phyloP scores from a whole-genome alignment of 2,888 invertebrate genomes.

The Diplolepis rosae region DNA sequence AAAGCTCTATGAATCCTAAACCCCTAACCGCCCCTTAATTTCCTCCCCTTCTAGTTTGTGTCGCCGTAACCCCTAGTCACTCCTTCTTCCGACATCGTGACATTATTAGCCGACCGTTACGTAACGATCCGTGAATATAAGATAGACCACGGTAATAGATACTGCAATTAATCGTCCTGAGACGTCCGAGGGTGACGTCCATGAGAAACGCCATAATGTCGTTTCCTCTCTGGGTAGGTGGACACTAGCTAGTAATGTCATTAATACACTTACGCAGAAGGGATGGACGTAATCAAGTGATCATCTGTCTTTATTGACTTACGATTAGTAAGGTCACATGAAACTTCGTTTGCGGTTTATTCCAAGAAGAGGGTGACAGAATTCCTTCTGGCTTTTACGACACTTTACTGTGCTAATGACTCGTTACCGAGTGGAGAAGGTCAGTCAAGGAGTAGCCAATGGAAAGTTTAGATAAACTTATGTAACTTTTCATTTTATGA shows the following conservation, averaged over 20 bases:
- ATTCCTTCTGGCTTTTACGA: neutral
- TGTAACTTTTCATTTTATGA: neutral
- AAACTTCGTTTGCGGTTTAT: slow-evolving; percentile 10
- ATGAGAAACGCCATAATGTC: slow-evolving; percentile 27
- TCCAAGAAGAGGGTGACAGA: neutral
- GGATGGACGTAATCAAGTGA: slow-evolving; percentile 13
- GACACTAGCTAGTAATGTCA: neutral
- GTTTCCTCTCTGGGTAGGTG: neutral
- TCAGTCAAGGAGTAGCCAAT: neutral
- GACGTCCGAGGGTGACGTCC: slow-evolving; percentile 35
- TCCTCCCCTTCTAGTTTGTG: neutral
- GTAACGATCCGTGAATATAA: slow-evolving; percentile 70
- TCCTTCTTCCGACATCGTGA: slow-evolving; percentile 50
- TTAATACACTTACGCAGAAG: neutral
- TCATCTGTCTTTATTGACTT: slow-evolving; percentile 30
- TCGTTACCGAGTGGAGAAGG: neutral
- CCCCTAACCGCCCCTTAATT: slow-evolving; percentile 15
- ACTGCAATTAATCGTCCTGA: slow-evolving; percentile 62
- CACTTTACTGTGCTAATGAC: neutral
- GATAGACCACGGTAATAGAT: slow-evolving; percentile 63
- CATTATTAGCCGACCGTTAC: slow-evolving; percentile 64
- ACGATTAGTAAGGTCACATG: slow-evolving; percentile 14
- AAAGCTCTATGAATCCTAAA: slow-evolving; percentile 33
- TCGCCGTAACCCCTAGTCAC: neutral
- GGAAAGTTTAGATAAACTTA: neutral